Evolutionary conservation across 2,797 vertebrate species (phyloP).

Genomic region (Peromyscus eremicus): DNA sequence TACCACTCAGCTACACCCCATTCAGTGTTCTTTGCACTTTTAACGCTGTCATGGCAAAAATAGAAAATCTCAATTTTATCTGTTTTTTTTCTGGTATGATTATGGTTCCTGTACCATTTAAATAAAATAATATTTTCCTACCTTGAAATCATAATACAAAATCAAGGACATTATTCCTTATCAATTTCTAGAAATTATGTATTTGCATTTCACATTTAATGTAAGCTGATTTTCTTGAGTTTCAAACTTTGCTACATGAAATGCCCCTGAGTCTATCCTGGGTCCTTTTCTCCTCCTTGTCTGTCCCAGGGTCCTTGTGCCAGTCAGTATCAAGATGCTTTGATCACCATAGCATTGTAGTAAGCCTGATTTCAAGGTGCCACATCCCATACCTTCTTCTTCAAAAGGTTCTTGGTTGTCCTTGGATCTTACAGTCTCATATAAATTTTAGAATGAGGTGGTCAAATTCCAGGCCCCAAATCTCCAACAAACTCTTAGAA

Average conservation of each 20-base stretch:
- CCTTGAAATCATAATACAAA: neutral
- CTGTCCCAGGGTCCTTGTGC: neutral
- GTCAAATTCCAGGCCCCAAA: neutral
- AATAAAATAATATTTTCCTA: slow-evolving; percentile 26
- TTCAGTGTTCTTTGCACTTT: neutral
- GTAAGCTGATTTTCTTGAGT: neutral
- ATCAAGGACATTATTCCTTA: neutral
- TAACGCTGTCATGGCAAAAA: neutral
- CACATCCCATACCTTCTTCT: neutral
- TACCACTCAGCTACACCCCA: neutral
- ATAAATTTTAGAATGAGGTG: neutral
- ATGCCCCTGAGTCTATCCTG: neutral
- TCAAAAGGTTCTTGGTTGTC: neutral
- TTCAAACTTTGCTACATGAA: neutral
- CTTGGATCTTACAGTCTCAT: neutral
- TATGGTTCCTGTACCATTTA: neutral
- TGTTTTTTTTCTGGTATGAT: neutral
- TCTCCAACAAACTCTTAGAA: neutral
- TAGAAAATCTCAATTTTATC: slow-evolving; percentile 33
- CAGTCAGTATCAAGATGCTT: neutral
- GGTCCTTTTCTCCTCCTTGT: neutral
- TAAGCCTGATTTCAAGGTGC: neutral
- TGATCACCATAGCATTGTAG: neutral
- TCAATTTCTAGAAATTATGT: slow-evolving; percentile 8
- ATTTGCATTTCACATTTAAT: slow-evolving; percentile 15